Percentiles rank a stretch among this genome's conserved stretches.
Conservation (phyloP, 2,797 vertebrate genomes). For the Tinamus major region DNA sequence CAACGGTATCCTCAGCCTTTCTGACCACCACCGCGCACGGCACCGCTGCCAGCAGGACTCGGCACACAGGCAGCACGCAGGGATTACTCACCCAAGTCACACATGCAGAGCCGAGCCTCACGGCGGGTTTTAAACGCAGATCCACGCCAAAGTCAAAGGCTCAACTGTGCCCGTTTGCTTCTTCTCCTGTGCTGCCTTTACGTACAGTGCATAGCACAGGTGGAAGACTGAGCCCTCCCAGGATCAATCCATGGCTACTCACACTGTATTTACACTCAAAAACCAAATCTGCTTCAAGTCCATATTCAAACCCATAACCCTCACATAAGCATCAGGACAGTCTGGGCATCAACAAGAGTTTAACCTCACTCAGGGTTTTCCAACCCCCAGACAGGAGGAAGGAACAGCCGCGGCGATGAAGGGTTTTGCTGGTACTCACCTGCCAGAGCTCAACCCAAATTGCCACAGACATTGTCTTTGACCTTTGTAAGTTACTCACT, state of each 20-base stretch:
- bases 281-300: background rate
- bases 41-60: background rate
- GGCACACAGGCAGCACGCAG: fast-evolving
- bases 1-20: too few relatives aligned
- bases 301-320: background rate
- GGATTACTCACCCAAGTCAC: fast-evolving
- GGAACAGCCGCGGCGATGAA: background rate
- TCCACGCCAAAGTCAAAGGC: background rate
- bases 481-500: background rate
- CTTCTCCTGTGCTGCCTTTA: background rate
- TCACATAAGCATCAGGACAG: background rate
- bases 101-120: background rate
- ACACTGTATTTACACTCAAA: background rate
- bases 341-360: background rate
- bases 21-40: background rate
- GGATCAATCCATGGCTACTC: background rate
- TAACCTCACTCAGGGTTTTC: background rate
- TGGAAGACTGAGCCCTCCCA: background rate
- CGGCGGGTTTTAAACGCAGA: background rate
- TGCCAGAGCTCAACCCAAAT: background rate
- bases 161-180: background rate
- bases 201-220: background rate
- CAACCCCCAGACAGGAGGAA: background rate
- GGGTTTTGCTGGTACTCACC: background rate
- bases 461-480: fast-evolving